Conservation (phyloP, 2,113 vertebrate species). For the Prunella himalayana region DNA sequence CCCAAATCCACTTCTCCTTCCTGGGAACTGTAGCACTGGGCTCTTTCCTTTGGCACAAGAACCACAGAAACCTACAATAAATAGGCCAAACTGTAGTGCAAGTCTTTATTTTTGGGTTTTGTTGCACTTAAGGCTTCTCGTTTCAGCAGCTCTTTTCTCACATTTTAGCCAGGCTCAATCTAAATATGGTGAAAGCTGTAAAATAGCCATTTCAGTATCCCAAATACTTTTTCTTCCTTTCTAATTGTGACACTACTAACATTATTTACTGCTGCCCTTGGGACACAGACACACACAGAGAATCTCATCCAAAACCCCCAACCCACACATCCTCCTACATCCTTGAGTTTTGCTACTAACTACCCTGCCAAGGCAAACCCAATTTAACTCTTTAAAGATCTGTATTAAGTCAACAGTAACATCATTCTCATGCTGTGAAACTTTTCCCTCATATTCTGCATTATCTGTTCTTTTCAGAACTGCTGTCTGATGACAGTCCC, state of each 20-base stretch:
- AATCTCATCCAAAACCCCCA: background rate
- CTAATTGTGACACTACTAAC: background rate
- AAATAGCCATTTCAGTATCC: background rate
- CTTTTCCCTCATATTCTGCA: background rate
- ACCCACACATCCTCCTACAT: background rate
- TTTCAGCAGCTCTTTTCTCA: background rate
- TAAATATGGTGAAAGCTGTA: background rate
- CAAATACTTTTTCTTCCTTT: background rate
- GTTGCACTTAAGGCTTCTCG: background rate
- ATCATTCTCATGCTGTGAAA: background rate
- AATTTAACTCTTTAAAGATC: background rate
- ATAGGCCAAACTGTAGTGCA: background rate
- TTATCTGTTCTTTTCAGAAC: background rate
- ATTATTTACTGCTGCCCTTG: background rate
- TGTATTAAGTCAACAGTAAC: background rate
- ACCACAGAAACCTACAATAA: background rate
- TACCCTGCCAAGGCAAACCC: background rate
- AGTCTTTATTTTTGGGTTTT: background rate
- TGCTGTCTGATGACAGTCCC: background rate
- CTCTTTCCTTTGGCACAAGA: background rate
- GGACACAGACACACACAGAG: background rate
- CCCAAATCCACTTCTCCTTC: background rate
- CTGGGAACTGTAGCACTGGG: background rate
- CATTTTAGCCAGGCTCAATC: background rate
- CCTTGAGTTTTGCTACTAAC: background rate